Conservation (phyloP, 2,888 invertebrate genomes). For the Orthosia cruda region DNA sequence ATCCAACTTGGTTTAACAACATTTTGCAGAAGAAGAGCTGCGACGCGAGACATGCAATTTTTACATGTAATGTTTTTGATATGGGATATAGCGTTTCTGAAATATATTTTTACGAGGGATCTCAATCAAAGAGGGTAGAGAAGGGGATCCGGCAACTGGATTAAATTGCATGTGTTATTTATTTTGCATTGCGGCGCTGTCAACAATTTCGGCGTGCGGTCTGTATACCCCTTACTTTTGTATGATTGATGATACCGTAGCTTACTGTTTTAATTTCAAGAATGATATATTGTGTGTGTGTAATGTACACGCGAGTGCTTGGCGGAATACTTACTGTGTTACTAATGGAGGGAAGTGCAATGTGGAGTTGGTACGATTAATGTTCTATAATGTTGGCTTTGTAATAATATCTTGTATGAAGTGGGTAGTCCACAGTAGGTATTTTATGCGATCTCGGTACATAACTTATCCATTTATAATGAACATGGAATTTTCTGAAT, state of each 20-base stretch:
- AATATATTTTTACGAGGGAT: constrained; percentile 38
- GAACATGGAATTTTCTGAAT: too few relatives aligned
- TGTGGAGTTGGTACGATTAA: constrained; percentile 33
- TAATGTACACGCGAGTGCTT: constrained; percentile 44
- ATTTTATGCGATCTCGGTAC: neutral
- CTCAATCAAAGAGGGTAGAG: constrained; percentile 31
- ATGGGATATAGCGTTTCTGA: neutral
- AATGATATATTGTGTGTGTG: constrained; percentile 57
- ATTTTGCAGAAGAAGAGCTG: too few relatives aligned
- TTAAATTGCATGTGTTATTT: constrained; percentile 59
- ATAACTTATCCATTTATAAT: neutral
- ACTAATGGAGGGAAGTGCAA: constrained; percentile 51
- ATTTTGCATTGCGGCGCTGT: constrained; percentile 53
- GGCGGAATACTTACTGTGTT: constrained; percentile 28
- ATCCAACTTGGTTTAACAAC: too few relatives aligned
- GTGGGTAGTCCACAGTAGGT: neutral
- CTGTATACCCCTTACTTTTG: constrained; percentile 50
- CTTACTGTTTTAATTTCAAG: constrained; percentile 64
- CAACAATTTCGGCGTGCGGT: constrained; percentile 36
- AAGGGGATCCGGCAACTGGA: constrained; percentile 24
- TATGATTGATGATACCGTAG: constrained; percentile 57
- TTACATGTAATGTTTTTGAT: too few relatives aligned
- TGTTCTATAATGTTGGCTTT: constrained; percentile 37
- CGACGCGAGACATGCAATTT: too few relatives aligned
- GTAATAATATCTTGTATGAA: constrained; percentile 9